phyloP scores from a whole-genome alignment of 2,888 invertebrate genomes.

The Boloria selene region DNA sequence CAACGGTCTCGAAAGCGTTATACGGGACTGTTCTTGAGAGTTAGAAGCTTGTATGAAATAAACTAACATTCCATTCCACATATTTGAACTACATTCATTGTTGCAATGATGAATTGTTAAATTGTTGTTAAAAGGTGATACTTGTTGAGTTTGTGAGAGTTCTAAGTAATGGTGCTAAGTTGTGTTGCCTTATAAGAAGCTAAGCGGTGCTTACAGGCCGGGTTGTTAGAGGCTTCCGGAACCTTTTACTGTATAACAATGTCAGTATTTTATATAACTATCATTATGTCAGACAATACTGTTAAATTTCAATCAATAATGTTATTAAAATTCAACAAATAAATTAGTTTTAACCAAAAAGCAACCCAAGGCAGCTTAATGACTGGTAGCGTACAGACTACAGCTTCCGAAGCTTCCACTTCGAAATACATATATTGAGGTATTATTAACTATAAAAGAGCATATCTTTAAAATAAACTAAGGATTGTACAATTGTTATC shows the following conservation, averaged over 20 bases:
- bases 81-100: neutral
- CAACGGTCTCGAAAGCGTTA: constrained; percentile 29
- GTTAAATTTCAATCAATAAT: no score
- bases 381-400: neutral
- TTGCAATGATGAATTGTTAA: constrained; percentile 3
- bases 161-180: constrained; percentile 33
- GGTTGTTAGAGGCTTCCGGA: neutral
- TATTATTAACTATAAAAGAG: constrained; percentile 45
- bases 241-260: no score
- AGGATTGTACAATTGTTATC: constrained; percentile 46
- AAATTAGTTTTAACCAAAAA: no score
- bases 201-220: constrained; percentile 19
- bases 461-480: constrained; percentile 47
- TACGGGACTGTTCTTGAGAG: constrained; percentile 21
- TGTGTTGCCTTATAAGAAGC: constrained; percentile 33
- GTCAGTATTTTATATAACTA: no score
- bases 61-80: constrained; percentile 21
- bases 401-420: constrained; percentile 23
- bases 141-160: constrained; percentile 15
- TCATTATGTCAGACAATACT: no score
- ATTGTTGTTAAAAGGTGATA: constrained; percentile 19
- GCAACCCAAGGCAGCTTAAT: neutral
- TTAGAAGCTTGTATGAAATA: neutral
- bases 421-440: constrained; percentile 42
- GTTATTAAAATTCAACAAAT: no score